Evolutionary conservation across 2,113 vertebrate genomes (phyloP).

Genomic region (Chloebia gouldiae): DNA sequence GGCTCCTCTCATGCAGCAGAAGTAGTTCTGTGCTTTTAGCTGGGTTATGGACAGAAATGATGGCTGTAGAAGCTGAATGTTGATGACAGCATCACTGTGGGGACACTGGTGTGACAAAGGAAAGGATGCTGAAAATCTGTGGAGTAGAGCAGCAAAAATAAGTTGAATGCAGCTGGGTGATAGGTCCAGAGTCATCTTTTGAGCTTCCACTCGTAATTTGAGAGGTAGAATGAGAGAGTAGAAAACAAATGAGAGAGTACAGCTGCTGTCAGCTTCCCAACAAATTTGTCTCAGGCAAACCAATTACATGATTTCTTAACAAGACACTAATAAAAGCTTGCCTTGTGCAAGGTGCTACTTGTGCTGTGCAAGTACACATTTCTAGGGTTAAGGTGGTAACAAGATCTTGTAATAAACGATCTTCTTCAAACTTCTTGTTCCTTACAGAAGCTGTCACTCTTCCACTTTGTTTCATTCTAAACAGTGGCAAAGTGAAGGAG

Average conservation of each 20-base stretch:
- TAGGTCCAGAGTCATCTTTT: not conserved
- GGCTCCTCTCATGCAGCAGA: not conserved
- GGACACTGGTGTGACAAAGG: not conserved
- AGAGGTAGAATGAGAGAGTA: not conserved
- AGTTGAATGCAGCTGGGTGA: not conserved
- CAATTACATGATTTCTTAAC: not conserved
- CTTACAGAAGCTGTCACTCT: not conserved
- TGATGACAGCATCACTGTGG: constrained; percentile 28
- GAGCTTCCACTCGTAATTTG: not conserved
- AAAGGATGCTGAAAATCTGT: not conserved
- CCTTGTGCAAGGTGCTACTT: not conserved
- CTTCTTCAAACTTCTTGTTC: constrained; percentile 8
- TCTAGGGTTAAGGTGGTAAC: constrained; percentile 10
- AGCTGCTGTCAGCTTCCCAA: not conserved
- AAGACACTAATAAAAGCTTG: constrained; percentile 4
- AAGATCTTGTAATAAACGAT: not conserved
- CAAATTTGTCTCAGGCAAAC: not conserved
- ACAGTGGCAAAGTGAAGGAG: not conserved
- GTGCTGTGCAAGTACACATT: not conserved
- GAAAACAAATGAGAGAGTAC: not conserved
- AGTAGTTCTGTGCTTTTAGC: not conserved
- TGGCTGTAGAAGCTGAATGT: not conserved
- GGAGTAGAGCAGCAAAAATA: not conserved
- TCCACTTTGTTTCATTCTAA: not conserved
- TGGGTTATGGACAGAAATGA: not conserved